Percentiles rank a stretch among this genome's conserved stretches.
These are phyloP conservation scores for Epinephelus lanceolatus DNA, from an alignment of 2,113 vertebrate species.

Conservation along the genomic window DNA sequence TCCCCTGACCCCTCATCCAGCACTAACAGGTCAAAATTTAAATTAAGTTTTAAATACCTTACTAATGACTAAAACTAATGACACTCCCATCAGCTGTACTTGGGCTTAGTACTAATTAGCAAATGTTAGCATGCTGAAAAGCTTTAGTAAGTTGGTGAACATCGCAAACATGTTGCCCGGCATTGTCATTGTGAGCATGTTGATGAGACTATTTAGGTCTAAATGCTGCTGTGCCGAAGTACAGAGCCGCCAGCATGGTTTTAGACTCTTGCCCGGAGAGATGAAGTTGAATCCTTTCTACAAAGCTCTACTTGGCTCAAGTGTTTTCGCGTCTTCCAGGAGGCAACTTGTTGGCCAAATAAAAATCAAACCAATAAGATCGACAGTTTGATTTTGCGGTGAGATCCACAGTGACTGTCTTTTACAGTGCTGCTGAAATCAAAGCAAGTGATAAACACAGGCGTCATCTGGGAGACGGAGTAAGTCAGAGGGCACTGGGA, in stretches of 20 bases:
- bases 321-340: background rate
- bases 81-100: background rate
- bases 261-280: background rate
- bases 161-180: background rate
- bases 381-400: background rate
- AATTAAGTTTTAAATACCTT: background rate
- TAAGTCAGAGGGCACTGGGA: constrained; percentile 57
- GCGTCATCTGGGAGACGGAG: constrained; percentile 13
- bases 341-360: background rate
- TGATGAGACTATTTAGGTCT: background rate
- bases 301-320: background rate
- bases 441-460: constrained; percentile 19
- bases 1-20: too few species aligned
- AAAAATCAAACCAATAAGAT: background rate
- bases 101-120: background rate
- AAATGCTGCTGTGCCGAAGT: background rate
- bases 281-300: background rate
- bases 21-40: background rate
- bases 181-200: background rate
- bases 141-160: background rate
- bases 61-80: background rate
- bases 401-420: constrained; percentile 13
- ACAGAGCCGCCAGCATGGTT: background rate
- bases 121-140: background rate
- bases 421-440: background rate